Base-by-base conservation (phyloP, 2,888 invertebrate species). In the Brachyptera risi region DNA sequence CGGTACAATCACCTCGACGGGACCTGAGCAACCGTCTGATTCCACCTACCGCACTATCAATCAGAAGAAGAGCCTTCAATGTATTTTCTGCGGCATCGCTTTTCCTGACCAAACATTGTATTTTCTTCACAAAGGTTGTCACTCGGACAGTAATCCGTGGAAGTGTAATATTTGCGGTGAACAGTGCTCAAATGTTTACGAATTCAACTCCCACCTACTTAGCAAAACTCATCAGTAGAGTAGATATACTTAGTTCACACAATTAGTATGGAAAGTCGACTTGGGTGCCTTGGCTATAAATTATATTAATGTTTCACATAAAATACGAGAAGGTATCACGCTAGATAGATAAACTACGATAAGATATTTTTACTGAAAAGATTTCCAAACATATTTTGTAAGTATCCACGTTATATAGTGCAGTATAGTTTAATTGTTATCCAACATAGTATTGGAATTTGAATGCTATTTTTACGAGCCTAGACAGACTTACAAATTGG, bases 131-230 rank as follows among this genome's bases (percentile, higher is more conserved):
- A 96, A 96, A 79, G 96, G 96, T 68, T 93, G 97, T 75, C 97
- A 98, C 79, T 96, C 96, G 69, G 94, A 95, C 73, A 90, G 92
- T 68, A 96, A 96, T 78, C 96, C 97, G 0, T 97, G 88, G 88
- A 95, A 95, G 78, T 96, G 96, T 78, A 97, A 97, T 79, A 92
- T 97, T 69, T 98, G 97, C 76, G 96, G 96, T 54, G 92, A 94
- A 75, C 89, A 91, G 74, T 94, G 94, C 77, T 89, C 88, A 76
- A 94, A 96, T 73, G 90, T 96, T 59, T 96, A 96, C 78, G 95
- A 96, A 77, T 97, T 97, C 81, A 95, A 96, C 81, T 92, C 94
- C 69, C 95, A 96, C 83, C 83, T 95, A 74, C 81, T 95, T 69
- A 94, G 94, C 78, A 93, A 93, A 78, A 92, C 92, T 77, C 94